Conservation (phyloP, 2,888 invertebrate species). For the Apoda limacodes region DNA sequence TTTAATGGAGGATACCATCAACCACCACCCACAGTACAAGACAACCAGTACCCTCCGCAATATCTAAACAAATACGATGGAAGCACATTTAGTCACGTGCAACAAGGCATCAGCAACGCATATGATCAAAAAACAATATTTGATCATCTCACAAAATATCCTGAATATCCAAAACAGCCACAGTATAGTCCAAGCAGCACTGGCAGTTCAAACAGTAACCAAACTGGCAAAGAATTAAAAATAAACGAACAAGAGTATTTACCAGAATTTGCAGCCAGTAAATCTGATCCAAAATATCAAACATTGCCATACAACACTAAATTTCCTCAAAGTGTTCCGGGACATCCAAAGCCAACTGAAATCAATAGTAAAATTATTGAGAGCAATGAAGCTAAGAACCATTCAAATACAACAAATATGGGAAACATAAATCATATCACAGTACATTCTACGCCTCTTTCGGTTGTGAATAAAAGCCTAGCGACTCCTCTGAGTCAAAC, state of each 20-base stretch:
- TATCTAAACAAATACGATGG: slow-evolving; percentile 54
- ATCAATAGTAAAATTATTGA: slow-evolving; percentile 47
- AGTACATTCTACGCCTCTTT: slow-evolving; percentile 64
- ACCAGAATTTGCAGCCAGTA: slow-evolving; percentile 81
- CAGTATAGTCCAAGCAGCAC: slow-evolving; percentile 71
- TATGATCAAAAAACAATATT: slow-evolving; percentile 58
- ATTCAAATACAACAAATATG: slow-evolving; percentile 37
- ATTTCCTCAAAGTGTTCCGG: slow-evolving; percentile 73
- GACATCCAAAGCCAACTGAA: slow-evolving; percentile 47
- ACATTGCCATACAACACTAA: slow-evolving; percentile 91
- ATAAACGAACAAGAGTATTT: slow-evolving; percentile 68
- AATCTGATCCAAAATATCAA: slow-evolving; percentile 92
- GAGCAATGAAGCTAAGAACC: slow-evolving; percentile 38
- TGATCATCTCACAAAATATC: slow-evolving; percentile 59
- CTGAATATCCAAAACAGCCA: slow-evolving; percentile 60
- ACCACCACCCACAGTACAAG: slow-evolving; percentile 37
- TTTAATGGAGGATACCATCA: slow-evolving; percentile 54
- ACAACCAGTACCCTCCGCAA: slow-evolving; percentile 50
- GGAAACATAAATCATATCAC: slow-evolving; percentile 62
- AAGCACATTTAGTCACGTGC: slow-evolving; percentile 45
- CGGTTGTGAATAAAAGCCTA: slow-evolving; percentile 73
- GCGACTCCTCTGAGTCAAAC: slow-evolving; percentile 74
- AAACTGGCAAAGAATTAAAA: slow-evolving; percentile 58
- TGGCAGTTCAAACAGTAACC: slow-evolving; percentile 61
- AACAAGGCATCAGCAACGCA: slow-evolving; percentile 57